Evolutionary conservation across 64 coral and sea anemone genomes (phyloP).

Genomic region (Montipora capricornis): DNA sequence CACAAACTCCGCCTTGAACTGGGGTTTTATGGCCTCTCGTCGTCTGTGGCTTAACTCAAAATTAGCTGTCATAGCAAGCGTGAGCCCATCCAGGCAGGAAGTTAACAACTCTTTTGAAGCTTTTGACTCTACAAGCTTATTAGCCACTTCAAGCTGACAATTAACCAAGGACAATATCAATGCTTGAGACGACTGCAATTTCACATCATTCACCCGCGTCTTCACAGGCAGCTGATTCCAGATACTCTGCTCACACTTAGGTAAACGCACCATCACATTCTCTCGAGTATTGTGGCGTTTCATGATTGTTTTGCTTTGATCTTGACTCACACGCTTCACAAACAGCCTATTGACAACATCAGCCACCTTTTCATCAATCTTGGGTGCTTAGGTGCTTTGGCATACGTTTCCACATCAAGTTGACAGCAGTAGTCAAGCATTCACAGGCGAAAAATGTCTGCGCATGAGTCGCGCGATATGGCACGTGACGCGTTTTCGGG

Average conservation of each 20-base stretch:
- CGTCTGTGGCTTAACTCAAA: conserved; percentile 24
- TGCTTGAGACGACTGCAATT: conserved; percentile 17
- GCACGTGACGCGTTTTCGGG: too few relatives aligned
- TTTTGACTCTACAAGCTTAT: conserved; percentile 20
- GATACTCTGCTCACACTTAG: conserved; percentile 66
- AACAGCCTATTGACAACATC: conserved; percentile 48
- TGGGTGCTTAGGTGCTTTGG: conserved; percentile 33
- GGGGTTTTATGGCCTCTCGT: conserved; percentile 58
- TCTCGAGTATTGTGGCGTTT: conserved; percentile 66
- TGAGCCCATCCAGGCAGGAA: conserved; percentile 52
- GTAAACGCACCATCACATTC: conserved; percentile 52
- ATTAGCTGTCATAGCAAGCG: conserved; percentile 61
- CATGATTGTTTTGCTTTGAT: conserved; percentile 51
- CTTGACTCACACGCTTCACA: conserved; percentile 63
- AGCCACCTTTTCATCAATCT: conserved; percentile 58
- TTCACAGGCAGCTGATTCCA: conserved; percentile 33
- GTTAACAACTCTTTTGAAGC: conserved; percentile 38
- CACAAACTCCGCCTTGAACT: conserved; percentile 54
- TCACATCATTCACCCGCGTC: conserved; percentile 13
- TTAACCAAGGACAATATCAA: not conserved
- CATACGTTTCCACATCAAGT: conserved; percentile 44
- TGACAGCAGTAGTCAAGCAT: conserved; percentile 16
- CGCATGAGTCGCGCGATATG: too few relatives aligned
- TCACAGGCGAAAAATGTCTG: too few relatives aligned
- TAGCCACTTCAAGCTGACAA: conserved; percentile 38